Percentiles rank a stretch among this genome's conserved stretches.
These are phyloP conservation scores for Erpobdella octoculata DNA, from an alignment of 2,888 invertebrate genomes.

Conservation along the genomic window DNA sequence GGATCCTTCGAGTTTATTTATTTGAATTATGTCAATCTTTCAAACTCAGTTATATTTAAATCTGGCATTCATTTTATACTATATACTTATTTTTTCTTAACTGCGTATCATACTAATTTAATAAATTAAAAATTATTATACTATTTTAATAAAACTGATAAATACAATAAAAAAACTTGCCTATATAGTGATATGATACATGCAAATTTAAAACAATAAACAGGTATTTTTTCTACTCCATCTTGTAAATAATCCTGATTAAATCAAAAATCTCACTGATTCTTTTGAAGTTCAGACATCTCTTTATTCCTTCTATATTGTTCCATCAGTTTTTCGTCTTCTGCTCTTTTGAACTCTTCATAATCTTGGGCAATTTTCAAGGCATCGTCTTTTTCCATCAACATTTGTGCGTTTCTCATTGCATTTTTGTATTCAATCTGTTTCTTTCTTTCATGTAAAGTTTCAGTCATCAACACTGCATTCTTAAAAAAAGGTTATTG, in stretches of 20 bases:
- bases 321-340: constrained; percentile 38
- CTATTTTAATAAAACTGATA: no score
- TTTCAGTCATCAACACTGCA: constrained; percentile 50
- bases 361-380: no score
- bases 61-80: no score
- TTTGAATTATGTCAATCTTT: no score
- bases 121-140: no score
- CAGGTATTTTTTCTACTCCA: constrained; percentile 16
- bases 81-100: no score
- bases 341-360: constrained; percentile 42
- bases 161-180: no score
- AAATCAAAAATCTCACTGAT: constrained; percentile 43
- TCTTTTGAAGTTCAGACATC: constrained; percentile 43
- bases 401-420: constrained; percentile 32
- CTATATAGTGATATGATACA: no score
- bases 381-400: constrained; percentile 44
- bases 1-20: constrained; percentile 19
- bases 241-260: constrained; percentile 21
- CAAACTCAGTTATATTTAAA: no score
- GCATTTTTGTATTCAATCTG: constrained; percentile 49
- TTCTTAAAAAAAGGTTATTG: constrained; percentile 41
- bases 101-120: no score
- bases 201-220: background rate
- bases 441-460: constrained; percentile 52
- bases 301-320: constrained; percentile 41